A percentile compares a stretch with the other conserved stretches of the same genome.
phyloP scores from a whole-genome alignment of 2,797 vertebrate species.

The Ptychobarbus kaznakovi region DNA sequence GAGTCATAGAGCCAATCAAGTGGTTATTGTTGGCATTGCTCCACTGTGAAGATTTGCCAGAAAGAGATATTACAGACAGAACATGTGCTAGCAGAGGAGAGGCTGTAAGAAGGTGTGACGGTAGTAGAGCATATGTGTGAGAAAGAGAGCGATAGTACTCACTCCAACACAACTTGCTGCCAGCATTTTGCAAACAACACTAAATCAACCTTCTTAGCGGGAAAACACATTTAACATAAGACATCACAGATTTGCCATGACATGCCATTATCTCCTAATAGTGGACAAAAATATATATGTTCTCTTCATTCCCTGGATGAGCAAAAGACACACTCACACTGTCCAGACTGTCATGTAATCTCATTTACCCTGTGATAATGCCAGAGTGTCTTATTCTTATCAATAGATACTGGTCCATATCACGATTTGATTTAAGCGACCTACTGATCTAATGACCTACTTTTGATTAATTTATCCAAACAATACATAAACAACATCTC shows the following conservation, averaged over 20 bases:
- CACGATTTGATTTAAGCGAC: too few relatives aligned
- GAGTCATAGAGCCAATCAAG: too few relatives aligned
- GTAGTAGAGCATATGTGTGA: conserved; percentile 2
- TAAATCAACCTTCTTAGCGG: background rate
- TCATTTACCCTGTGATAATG: conserved; percentile 16
- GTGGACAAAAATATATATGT: background rate
- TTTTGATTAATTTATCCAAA: too few relatives aligned
- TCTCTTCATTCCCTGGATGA: background rate
- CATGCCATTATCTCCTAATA: background rate
- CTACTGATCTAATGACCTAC: too few relatives aligned
- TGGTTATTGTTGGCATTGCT: conserved; percentile 3
- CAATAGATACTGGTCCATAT: too few relatives aligned
- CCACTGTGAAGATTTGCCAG: conserved; percentile 30
- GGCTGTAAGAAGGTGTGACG: conserved; percentile 3
- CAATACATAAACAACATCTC: too few relatives aligned
- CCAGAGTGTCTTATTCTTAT: conserved; percentile 18
- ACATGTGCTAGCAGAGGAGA: conserved; percentile 26
- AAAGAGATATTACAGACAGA: conserved; percentile 41
- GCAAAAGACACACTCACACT: background rate
- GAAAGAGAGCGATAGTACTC: background rate
- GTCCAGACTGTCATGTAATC: background rate
- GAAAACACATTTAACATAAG: background rate
- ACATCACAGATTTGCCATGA: background rate
- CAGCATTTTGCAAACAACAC: background rate
- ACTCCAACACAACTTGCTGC: background rate